A percentile compares a stretch with the other conserved stretches of the same genome.
Conservation (phyloP, 2,797 vertebrate genomes). For the Squalus acanthias region DNA sequence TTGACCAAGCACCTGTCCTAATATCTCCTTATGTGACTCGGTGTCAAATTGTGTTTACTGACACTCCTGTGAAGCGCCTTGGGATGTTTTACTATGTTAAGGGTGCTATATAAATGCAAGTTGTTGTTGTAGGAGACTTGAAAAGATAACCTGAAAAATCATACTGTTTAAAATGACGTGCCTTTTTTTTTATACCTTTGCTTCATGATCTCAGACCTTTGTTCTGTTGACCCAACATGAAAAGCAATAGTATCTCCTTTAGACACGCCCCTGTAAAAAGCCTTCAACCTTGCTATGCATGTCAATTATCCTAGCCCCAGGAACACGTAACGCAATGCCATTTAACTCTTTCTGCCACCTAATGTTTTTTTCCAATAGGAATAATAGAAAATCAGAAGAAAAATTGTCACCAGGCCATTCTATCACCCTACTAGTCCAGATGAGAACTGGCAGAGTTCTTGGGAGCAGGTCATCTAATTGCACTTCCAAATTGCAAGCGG, state of each 20-base stretch:
- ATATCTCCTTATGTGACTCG: not conserved
- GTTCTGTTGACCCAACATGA: too few species aligned
- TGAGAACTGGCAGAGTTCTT: not conserved
- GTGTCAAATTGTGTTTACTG: not conserved
- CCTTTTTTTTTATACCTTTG: too few species aligned
- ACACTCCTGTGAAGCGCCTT: not conserved
- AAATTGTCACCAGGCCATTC: not conserved
- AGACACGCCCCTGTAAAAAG: too few species aligned
- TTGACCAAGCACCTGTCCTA: not conserved
- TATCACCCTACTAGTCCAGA: not conserved
- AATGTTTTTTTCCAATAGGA: not conserved
- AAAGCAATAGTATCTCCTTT: too few species aligned
- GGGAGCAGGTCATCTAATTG: not conserved
- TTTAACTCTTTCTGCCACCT: not conserved
- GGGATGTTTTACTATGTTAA: not conserved
- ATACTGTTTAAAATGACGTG: not conserved
- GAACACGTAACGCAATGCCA: not conserved
- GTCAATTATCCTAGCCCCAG: not conserved
- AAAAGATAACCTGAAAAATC: not conserved
- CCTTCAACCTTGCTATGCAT: too few species aligned
- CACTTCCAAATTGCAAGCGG: not conserved
- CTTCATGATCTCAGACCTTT: not conserved
- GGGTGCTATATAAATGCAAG: not conserved
- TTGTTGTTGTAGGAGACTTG: not conserved
- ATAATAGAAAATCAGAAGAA: not conserved